Conservation (phyloP, 2,888 invertebrate genomes). For the Tupiocoris notatus region DNA sequence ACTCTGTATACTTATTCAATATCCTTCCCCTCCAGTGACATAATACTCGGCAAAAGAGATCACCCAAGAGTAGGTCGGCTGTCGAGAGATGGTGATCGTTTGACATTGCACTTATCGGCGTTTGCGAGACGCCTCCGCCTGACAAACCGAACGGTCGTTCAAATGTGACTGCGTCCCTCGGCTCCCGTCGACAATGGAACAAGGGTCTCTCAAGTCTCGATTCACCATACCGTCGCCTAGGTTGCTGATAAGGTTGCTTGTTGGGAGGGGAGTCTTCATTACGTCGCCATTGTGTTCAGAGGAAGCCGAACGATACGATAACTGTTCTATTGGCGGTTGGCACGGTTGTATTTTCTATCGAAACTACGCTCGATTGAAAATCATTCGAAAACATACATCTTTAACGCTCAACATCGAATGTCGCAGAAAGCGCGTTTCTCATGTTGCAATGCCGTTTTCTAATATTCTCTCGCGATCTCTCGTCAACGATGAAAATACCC, state of each 20-base stretch:
- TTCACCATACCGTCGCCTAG: background rate
- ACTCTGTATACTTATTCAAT: slow-evolving; percentile 25
- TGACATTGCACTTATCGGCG: background rate
- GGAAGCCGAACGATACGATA: background rate
- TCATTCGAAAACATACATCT: too few species aligned
- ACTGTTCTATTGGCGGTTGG: too few species aligned
- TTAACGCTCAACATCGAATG: too few species aligned
- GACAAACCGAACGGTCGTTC: background rate
- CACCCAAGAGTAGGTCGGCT: background rate
- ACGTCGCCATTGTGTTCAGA: background rate
- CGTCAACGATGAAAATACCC: too few species aligned
- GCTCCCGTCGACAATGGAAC: background rate
- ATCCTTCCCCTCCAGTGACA: background rate
- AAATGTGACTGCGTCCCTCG: background rate
- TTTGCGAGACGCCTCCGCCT: background rate
- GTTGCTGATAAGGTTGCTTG: background rate
- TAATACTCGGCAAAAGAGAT: background rate
- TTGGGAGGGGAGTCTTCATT: background rate
- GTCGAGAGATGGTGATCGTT: background rate
- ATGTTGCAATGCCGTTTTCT: too few species aligned
- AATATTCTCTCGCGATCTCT: too few species aligned
- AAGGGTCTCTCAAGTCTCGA: background rate
- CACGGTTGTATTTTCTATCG: too few species aligned
- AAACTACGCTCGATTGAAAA: too few species aligned
- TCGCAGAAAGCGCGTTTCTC: too few species aligned